Base-by-base conservation (phyloP, 2,888 invertebrate species). In the Meganola albula region DNA sequence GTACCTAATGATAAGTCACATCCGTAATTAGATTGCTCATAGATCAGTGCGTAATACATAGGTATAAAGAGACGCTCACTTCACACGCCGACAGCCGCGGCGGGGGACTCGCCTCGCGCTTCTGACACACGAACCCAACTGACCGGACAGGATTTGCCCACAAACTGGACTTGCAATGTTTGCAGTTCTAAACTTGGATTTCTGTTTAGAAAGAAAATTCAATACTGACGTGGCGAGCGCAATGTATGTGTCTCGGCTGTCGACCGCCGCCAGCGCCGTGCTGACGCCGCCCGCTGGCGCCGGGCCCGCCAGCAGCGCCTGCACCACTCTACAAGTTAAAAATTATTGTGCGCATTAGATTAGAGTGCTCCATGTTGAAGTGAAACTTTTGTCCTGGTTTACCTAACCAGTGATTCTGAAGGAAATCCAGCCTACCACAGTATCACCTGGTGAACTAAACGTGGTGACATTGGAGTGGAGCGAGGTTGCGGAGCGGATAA, bases 21-120 rank as follows among this genome's bases (percentile, higher is more conserved):
- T n/a, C n/a, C n/a, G n/a, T n/a, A n/a, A n/a, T n/a, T n/a, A n/a
- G n/a, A n/a, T n/a, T n/a, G n/a, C n/a, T n/a, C n/a, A n/a, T n/a
- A n/a, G n/a, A n/a, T n/a, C n/a, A n/a, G n/a, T n/a, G n/a, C n/a
- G n/a, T n/a, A n/a, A n/a, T n/a, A n/a, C n/a, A n/a, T n/a, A n/a
- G n/a, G n/a, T n/a, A n/a, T n/a, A n/a, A n/a, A 6, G 92, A 92
- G 71, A 80, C 76, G 34, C 82, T 92, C 40, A 78, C 83, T 40
- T 91, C 92, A 37, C 91, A 92, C 72, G 91, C 92, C 3, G 93
- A 93, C 71, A 90, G 91, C 53, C 86, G 93, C 62, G 92, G 92
- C 38, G 91, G 89, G 9, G 93, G 92, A 1, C 80, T 90, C 47
- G 88, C 92, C 25, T 90, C 89, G 34, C 83, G 91, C 54, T 92